A percentile compares a stretch with the other conserved stretches of the same genome.
Evolutionary conservation across 1,140 invertebrate species (phyloP).

Genomic region (Trigoniulus corallinus): DNA sequence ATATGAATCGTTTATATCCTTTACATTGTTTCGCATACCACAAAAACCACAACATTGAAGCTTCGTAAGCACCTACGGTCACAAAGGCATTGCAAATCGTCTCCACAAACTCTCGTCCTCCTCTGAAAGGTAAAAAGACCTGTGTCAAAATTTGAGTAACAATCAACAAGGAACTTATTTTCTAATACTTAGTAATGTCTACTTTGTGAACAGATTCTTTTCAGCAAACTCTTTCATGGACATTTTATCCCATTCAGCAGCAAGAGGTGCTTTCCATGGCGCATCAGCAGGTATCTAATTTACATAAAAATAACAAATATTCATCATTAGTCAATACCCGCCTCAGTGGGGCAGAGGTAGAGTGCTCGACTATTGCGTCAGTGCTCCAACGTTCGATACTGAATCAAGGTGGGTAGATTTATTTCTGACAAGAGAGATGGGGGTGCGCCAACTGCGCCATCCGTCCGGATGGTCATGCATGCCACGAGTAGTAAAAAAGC

Average conservation of each 20-base stretch:
- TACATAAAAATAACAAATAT: background rate
- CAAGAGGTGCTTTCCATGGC: constrained; percentile 9
- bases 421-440: too few species aligned
- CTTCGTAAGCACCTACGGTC: constrained; percentile 24
- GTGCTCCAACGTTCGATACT: too few species aligned
- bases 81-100: constrained; percentile 15
- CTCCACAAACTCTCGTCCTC: constrained; percentile 5
- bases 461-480: too few species aligned
- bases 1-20: constrained; percentile 20
- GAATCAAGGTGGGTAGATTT: too few species aligned
- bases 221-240: constrained; percentile 13
- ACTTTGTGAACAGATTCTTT: constrained; percentile 15
- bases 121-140: too few species aligned
- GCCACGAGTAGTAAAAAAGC: too few species aligned
- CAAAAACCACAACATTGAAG: constrained; percentile 25
- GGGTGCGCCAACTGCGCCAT: too few species aligned
- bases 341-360: too few species aligned
- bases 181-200: background rate
- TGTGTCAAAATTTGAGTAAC: too few species aligned
- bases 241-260: constrained; percentile 15
- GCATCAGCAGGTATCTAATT: constrained; percentile 7
- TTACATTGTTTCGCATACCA: constrained; percentile 26
- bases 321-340: too few species aligned
- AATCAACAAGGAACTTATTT: too few species aligned
- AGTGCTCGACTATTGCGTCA: too few species aligned